Evolutionary conservation across 2,888 invertebrate genomes (phyloP), one percentile per base, ranked within the genome.

Genomic region (Embidobia sp.): DNA sequence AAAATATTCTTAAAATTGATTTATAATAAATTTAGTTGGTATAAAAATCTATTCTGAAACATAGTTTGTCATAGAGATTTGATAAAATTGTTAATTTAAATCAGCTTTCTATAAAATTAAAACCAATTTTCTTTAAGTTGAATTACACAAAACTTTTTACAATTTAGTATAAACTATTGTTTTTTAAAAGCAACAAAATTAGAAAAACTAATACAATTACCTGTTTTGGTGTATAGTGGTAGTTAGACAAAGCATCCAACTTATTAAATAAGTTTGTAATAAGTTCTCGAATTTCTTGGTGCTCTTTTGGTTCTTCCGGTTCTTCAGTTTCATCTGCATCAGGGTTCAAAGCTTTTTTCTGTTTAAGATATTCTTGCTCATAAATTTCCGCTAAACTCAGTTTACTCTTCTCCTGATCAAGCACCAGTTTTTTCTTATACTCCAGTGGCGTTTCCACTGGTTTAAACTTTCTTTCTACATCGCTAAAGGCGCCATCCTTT

Each of bases 371-470:
- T 86, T 96, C 95, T 79, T 95, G 93, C 90, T 99, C 99, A 85
- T 99, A 99, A 44, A 99, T 95, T 90, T 99, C 94, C 0, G 97
- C 96, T 51, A 99, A 91, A 51, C 98, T 97, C 74, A 94, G 91
- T 90, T 98, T 98, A 84, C 97, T 97, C 86, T 98, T 98, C 84
- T 98, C 96, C 82, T 98, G 97, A 89, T 99, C 95, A 40, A 99
- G 90, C 0, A 97, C 93, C 63, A 98, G 91, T 79, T 95, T 93
- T 86, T 98, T 98, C 84, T 96, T 96, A 87, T 94, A 98, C 74
- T 95, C 94, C 40, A 94, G 91, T 1, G 96, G 94, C 7, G 95
- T 94, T 76, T 96, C 95, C 0, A 94, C 93, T 0, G 96, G 95
- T 87, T 96, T 97, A 15, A 94, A 93, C 91, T 97, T 98, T 49